Evolutionary conservation across 2,797 vertebrate species (phyloP), one percentile per base, ranked within the genome.

Genomic region (Cirrhinus mrigala): DNA sequence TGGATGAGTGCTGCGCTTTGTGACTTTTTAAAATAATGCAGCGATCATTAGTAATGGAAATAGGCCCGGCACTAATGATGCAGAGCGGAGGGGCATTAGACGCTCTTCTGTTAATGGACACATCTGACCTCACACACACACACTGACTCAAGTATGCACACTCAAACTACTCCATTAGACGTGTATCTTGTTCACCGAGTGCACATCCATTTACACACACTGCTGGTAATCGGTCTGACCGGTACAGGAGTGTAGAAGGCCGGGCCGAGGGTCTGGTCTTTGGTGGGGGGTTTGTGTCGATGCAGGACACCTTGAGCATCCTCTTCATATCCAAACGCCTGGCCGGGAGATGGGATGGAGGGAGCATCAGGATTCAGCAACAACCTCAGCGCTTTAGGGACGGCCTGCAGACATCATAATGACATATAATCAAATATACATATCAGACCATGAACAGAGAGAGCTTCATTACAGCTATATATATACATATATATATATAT

Each of bases 41-140:
- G 90, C 92, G 90, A 88, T 97, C 96, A 97, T 97, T 97, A 97
- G 95, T 93, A 95, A 96, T 96, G 95, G 94, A 97, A 97, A 96
- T 94, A 94, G 91, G 92, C 96, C 96, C 93, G 89, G 85, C 90
- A 95, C 94, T 94, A 96, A 94, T 95, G 95, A 94, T 85, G 94
- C 95, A 92, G 93, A 93, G 92, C 90, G 46, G 90, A 50, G 89
- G 92, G 93, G 91, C 93, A 96, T 96, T 95, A 95, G 93, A 95
- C 95, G 93, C 92, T 89, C 90, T 91, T 91, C 91, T 92, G 93
- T 93, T 96, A 97, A 97, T 96, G 94, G 94, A 92, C 91, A 93
- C 90, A 90, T 94, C 92, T 68, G 91, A 86, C 71, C 81, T 81
- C 33, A 15, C 40, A 48, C 68, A 12, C 62, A 84, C 84, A 79